These are phyloP conservation scores for Pandemis cinnamomeana DNA, from an alignment of 2,888 invertebrate genomes.

Conservation along the genomic window DNA sequence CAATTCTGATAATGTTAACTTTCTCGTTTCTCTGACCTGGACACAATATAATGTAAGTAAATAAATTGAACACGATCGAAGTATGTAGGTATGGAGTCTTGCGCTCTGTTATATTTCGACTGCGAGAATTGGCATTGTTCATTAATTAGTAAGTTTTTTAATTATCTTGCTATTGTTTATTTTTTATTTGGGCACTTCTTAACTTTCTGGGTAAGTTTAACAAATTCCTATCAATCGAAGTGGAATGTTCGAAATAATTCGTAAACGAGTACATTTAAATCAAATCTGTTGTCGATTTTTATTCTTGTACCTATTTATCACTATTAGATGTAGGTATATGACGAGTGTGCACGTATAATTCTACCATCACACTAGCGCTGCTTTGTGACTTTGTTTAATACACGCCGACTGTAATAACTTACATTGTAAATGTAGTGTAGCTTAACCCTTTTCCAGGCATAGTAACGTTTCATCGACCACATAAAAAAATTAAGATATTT, in stretches of 20 bases:
- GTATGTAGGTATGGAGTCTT: background rate
- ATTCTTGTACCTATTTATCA: background rate
- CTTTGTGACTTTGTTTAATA: background rate
- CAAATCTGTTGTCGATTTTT: background rate
- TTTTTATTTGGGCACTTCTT: background rate
- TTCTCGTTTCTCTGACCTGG: background rate
- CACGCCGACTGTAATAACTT: background rate
- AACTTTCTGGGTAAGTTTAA: background rate
- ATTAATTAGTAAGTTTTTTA: too few species aligned
- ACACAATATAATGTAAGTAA: background rate
- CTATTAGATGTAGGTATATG: background rate
- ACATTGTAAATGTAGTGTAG: background rate
- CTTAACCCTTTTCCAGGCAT: background rate
- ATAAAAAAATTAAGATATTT: too few species aligned
- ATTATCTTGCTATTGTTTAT: background rate
- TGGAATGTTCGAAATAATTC: background rate
- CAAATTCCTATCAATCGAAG: background rate
- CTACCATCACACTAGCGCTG: background rate
- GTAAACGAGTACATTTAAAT: background rate
- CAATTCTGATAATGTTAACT: background rate
- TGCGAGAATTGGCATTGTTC: background rate
- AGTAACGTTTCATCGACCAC: too few species aligned
- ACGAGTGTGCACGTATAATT: background rate
- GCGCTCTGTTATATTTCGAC: background rate
- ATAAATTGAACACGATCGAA: background rate